Evolutionary conservation across 2,797 vertebrate genomes (phyloP).

Genomic region (Arremon aurantiirostris): DNA sequence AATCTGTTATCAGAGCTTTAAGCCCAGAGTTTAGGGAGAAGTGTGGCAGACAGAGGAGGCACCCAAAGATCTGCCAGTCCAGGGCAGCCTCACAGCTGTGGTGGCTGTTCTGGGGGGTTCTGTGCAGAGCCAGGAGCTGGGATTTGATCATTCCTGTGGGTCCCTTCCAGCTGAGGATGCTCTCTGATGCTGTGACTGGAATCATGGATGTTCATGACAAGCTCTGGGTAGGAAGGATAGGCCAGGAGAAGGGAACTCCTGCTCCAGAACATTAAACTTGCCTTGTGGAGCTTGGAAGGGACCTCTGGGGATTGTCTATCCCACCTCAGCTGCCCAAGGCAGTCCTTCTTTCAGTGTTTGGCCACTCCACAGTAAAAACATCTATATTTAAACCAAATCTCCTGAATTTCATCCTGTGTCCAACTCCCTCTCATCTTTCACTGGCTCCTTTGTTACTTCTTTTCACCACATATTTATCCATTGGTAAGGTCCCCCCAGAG

Average conservation of each 20-base stretch:
- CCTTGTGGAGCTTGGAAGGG: not conserved
- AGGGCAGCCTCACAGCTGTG: not conserved
- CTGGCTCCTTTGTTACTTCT: not conserved
- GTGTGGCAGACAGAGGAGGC: not conserved
- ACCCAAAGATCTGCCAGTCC: not conserved
- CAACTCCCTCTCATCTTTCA: not conserved
- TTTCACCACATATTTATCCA: not conserved
- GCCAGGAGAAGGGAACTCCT: not conserved
- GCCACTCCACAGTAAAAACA: not conserved
- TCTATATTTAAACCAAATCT: not conserved
- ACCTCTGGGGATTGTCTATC: not conserved
- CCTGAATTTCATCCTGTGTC: not conserved
- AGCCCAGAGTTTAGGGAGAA: not conserved
- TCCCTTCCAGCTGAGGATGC: not conserved
- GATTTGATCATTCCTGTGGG: not conserved
- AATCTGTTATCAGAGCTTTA: not conserved
- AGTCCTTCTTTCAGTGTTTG: not conserved
- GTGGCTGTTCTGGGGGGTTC: not conserved
- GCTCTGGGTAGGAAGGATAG: not conserved
- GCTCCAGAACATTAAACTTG: not conserved
- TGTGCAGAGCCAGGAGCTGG: not conserved
- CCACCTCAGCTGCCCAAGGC: not conserved
- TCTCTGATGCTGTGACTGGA: not conserved
- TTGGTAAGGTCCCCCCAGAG: fast-evolving
- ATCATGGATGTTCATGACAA: not conserved